Conservation (phyloP, 2,113 vertebrate species). For the Ciconia maguari region DNA sequence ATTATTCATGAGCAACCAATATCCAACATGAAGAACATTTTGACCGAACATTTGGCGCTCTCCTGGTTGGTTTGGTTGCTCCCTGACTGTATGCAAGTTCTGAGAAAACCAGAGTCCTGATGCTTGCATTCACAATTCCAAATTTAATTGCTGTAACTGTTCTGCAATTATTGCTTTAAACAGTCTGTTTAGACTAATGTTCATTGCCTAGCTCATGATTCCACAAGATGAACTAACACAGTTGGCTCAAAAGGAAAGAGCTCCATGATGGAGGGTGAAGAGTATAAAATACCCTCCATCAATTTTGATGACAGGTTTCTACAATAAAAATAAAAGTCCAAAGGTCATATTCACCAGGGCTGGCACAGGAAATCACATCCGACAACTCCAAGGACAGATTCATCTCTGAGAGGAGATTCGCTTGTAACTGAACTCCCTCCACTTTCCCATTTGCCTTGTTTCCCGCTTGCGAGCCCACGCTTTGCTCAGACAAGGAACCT, state of each 20-base stretch:
- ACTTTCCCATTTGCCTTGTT: fast-evolving
- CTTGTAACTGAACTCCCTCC: background rate
- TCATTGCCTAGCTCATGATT: background rate
- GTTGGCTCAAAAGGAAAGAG: background rate
- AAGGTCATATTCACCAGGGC: background rate
- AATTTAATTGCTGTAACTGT: background rate
- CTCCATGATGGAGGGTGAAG: background rate
- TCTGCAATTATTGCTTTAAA: background rate
- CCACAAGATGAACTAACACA: background rate
- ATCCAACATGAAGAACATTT: background rate
- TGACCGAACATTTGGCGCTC: background rate
- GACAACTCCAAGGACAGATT: background rate
- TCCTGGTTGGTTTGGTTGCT: background rate
- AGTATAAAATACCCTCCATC: background rate
- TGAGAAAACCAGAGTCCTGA: background rate
- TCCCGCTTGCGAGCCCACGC: fast-evolving
- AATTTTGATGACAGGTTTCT: background rate
- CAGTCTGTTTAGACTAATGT: background rate
- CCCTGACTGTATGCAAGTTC: background rate
- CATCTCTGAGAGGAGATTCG: background rate
- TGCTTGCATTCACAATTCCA: background rate
- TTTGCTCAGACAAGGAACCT: background rate
- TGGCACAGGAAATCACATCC: background rate
- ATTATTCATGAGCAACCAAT: background rate
- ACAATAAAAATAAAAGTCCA: background rate